These are phyloP conservation scores for Lethrus apterus DNA, from an alignment of 1,140 invertebrate species.

Conservation along the genomic window DNA sequence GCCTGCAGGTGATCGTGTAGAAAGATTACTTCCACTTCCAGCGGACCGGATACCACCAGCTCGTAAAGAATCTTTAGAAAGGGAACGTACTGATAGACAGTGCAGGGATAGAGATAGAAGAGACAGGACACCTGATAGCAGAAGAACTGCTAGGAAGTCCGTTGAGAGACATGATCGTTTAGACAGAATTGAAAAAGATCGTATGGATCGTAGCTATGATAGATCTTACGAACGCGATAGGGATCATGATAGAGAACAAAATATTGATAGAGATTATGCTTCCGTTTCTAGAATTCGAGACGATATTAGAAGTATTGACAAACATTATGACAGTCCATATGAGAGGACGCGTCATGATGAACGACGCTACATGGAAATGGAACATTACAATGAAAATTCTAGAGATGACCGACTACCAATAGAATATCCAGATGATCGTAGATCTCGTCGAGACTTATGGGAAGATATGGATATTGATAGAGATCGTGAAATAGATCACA, in stretches of 20 bases:
- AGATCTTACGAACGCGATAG: conserved; percentile 27
- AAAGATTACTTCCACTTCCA: conserved; percentile 33
- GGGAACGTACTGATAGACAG: conserved; percentile 24
- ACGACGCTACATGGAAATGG: conserved; percentile 33
- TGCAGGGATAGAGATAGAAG: conserved; percentile 19
- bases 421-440: conserved; percentile 34
- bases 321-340: conserved; percentile 35
- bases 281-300: conserved; percentile 20
- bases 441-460: conserved; percentile 21
- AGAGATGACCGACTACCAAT: conserved; percentile 33
- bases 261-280: conserved; percentile 20
- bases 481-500: conserved; percentile 17
- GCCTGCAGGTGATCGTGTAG: conserved; percentile 32
- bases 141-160: conserved; percentile 26
- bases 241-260: conserved; percentile 23
- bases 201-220: conserved; percentile 23
- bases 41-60: conserved; percentile 35
- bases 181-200: conserved; percentile 18
- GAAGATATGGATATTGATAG: conserved; percentile 34
- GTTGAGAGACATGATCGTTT: conserved; percentile 27
- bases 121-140: conserved; percentile 16
- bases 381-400: conserved; percentile 30
- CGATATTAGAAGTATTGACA: conserved; percentile 31
- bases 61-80: conserved; percentile 30
- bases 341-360: conserved; percentile 33